phyloP scores from a whole-genome alignment of 2,888 invertebrate species.

The Erebia epiphron region DNA sequence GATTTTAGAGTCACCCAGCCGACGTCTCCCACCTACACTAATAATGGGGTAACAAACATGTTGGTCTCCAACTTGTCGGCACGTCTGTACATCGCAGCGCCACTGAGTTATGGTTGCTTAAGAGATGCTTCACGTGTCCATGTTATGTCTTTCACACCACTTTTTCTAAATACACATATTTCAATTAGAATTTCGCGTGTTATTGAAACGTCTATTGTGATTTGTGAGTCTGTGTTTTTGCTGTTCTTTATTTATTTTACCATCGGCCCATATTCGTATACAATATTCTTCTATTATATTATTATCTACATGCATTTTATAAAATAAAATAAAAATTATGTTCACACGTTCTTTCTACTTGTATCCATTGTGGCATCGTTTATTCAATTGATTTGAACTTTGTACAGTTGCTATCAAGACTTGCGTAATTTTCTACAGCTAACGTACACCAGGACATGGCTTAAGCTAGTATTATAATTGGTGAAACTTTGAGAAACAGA shows the following conservation, averaged over 20 bases:
- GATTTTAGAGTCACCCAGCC: too few relatives aligned
- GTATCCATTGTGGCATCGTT: too few relatives aligned
- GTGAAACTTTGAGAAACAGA: too few relatives aligned
- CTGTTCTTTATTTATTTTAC: slow-evolving; percentile 41
- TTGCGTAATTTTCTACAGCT: too few relatives aligned
- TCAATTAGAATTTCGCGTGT: slow-evolving; percentile 47
- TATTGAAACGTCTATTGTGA: slow-evolving; percentile 14
- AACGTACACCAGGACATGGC: too few relatives aligned
- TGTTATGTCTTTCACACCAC: slow-evolving; percentile 39
- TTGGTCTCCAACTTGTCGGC: neutral
- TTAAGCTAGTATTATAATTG: too few relatives aligned
- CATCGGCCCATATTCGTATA: slow-evolving; percentile 1
- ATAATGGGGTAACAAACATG: neutral
- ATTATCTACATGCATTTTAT: neutral
- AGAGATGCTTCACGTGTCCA: slow-evolving; percentile 48
- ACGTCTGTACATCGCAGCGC: neutral
- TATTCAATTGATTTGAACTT: too few relatives aligned
- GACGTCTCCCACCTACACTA: neutral
- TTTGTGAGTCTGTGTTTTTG: slow-evolving; percentile 46
- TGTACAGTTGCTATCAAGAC: too few relatives aligned
- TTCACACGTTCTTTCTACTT: too few relatives aligned
- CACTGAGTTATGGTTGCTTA: slow-evolving; percentile 63
- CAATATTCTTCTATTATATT: neutral
- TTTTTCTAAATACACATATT: slow-evolving; percentile 49
- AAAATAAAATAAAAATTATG: too few relatives aligned